Evolutionary conservation across 2,113 vertebrate species (phyloP).

Genomic region (Irena cyanogastra): DNA sequence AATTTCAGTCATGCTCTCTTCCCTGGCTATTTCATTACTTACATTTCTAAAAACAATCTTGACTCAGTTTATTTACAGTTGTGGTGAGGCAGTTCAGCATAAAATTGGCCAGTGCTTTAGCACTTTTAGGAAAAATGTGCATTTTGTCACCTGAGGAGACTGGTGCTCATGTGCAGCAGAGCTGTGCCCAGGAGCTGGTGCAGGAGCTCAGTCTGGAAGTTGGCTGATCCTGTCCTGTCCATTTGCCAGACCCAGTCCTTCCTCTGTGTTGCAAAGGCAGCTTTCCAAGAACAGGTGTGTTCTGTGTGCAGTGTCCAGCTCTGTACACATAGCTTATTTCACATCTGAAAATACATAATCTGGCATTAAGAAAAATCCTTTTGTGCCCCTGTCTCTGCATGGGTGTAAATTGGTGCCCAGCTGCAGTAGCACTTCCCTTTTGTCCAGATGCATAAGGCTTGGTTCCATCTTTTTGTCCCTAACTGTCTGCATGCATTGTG

Average conservation of each 20-base stretch:
- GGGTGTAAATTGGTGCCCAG: background rate
- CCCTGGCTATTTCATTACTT: background rate
- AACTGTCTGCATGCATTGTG: background rate
- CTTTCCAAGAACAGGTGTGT: background rate
- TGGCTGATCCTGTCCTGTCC: background rate
- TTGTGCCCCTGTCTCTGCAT: fast-evolving
- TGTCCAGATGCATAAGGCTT: background rate
- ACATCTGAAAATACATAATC: background rate
- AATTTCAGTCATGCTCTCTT: background rate
- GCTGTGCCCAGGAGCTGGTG: background rate
- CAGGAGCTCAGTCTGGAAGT: background rate
- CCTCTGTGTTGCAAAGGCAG: background rate
- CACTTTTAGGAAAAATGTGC: background rate
- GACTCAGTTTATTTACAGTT: background rate
- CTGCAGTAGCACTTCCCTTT: background rate
- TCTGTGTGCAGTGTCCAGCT: background rate
- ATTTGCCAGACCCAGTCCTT: fast-evolving
- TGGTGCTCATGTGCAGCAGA: background rate
- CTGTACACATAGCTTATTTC: background rate
- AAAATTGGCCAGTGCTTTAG: background rate
- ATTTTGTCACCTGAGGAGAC: background rate
- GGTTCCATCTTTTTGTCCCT: background rate
- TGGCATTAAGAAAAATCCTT: background rate
- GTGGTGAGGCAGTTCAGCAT: background rate
- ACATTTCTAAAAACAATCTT: background rate